A percentile compares a stretch with the other conserved stretches of the same genome.
Evolutionary conservation across 2,888 invertebrate species (phyloP).

Genomic region (Leptopilina myrica): DNA sequence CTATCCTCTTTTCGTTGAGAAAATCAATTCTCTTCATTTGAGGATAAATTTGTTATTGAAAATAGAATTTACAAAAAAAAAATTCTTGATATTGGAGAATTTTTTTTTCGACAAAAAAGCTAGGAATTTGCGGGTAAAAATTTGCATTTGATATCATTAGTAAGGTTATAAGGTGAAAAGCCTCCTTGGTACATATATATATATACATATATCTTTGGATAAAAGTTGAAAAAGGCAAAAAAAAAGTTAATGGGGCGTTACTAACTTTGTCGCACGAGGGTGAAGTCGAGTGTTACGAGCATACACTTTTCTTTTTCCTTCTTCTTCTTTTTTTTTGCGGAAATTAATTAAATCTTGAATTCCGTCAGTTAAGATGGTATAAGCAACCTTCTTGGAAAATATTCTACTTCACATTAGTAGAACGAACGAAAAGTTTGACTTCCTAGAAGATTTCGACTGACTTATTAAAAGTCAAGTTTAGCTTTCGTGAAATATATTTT

Average conservation of each 20-base stretch:
- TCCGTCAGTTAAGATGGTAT: neutral
- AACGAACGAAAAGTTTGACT: slow-evolving; percentile 3
- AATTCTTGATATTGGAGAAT: too few species aligned
- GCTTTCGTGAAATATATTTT: neutral
- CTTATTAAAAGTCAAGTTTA: neutral
- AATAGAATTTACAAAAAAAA: too few species aligned
- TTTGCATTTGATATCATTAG: neutral
- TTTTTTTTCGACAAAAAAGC: too few species aligned
- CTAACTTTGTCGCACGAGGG: slow-evolving; percentile 36
- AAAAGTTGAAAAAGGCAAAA: neutral
- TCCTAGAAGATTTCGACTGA: neutral
- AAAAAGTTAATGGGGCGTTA: slow-evolving; percentile 33
- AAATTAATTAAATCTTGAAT: slow-evolving; percentile 31
- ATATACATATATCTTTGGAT: neutral
- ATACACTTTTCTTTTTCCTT: neutral
- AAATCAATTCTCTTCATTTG: too few species aligned
- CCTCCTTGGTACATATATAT: neutral
- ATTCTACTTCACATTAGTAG: slow-evolving; percentile 4
- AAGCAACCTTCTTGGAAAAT: neutral
- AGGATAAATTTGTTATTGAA: too few species aligned
- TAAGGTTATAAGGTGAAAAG: neutral
- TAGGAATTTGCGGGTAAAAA: neutral
- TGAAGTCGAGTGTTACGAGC: slow-evolving; percentile 22
- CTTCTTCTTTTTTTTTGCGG: neutral
- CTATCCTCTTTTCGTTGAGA: too few species aligned